A percentile compares a stretch with the other conserved stretches of the same genome.
Conservation (phyloP, 2,113 vertebrate species). For the Zootoca vivipara region DNA sequence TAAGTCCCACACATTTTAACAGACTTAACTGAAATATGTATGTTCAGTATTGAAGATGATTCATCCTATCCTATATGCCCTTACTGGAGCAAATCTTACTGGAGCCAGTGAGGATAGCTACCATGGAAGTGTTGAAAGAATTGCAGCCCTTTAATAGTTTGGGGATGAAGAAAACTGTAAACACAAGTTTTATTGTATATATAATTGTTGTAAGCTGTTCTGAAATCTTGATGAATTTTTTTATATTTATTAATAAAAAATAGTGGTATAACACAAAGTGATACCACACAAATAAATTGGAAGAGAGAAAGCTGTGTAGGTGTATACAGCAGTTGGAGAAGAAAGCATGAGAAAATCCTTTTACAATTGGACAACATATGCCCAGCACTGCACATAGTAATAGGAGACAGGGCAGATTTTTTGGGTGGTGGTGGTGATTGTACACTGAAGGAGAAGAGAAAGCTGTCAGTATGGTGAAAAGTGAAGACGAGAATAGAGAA, state of each 20-base stretch:
- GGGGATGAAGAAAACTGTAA: not conserved
- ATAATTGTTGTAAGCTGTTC: no score
- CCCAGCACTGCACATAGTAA: not conserved
- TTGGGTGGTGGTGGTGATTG: no score
- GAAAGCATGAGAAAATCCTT: slow-evolving; percentile 6
- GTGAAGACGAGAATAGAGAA: not conserved
- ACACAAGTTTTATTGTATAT: no score
- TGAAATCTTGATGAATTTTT: no score
- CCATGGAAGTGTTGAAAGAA: not conserved
- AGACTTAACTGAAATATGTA: not conserved
- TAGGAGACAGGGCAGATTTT: not conserved
- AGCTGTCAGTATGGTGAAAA: not conserved
- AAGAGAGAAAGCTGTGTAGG: not conserved
- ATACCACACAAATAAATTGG: not conserved
- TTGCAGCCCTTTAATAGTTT: not conserved
- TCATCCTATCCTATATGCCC: not conserved
- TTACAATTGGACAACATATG: slow-evolving; percentile 28
- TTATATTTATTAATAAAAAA: no score
- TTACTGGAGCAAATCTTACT: not conserved
- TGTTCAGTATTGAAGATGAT: not conserved
- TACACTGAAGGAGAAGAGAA: slow-evolving; percentile 5
- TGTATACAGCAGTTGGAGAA: slow-evolving; percentile 21
- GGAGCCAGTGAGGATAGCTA: not conserved
- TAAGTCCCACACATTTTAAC: not conserved
- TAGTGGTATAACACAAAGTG: rapidly evolving